Evolutionary conservation across 2,888 invertebrate species (phyloP).

Genomic region (Ophraella communa): DNA sequence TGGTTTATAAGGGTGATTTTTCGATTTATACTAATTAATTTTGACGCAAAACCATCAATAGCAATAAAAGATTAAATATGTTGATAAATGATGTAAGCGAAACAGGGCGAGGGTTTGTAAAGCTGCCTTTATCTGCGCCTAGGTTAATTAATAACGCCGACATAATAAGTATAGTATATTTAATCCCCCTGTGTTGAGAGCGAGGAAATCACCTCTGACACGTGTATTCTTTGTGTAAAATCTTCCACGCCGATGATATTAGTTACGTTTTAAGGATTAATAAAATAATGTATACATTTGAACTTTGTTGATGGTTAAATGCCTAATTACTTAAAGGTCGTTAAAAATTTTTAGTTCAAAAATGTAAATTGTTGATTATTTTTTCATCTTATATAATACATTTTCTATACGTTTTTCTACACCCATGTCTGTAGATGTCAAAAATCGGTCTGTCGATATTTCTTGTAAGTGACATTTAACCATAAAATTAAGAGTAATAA

Average conservation of each 20-base stretch:
- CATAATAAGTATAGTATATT: background rate
- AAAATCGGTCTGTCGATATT: too few relatives aligned
- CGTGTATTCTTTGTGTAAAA: slow-evolving; percentile 3
- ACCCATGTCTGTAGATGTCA: too few relatives aligned
- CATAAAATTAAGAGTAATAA: too few relatives aligned
- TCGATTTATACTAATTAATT: background rate
- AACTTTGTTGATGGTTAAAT: too few relatives aligned
- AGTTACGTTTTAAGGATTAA: background rate
- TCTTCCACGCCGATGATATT: background rate
- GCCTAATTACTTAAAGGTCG: too few relatives aligned
- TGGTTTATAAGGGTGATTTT: too few relatives aligned
- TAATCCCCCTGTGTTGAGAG: background rate
- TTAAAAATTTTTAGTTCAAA: too few relatives aligned
- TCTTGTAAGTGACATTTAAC: too few relatives aligned
- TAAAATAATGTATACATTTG: too few relatives aligned
- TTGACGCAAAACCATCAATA: background rate
- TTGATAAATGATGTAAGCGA: slow-evolving; percentile 14
- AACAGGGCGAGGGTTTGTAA: background rate
- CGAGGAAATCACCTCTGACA: slow-evolving; percentile 2
- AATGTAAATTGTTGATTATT: too few relatives aligned
- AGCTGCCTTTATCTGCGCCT: background rate
- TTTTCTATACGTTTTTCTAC: too few relatives aligned
- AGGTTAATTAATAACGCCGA: slow-evolving; percentile 20
- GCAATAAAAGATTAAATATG: background rate
- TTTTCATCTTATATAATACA: too few relatives aligned